phyloP scores from a whole-genome alignment of 2,797 vertebrate genomes.

The Discoglossus pictus region DNA sequence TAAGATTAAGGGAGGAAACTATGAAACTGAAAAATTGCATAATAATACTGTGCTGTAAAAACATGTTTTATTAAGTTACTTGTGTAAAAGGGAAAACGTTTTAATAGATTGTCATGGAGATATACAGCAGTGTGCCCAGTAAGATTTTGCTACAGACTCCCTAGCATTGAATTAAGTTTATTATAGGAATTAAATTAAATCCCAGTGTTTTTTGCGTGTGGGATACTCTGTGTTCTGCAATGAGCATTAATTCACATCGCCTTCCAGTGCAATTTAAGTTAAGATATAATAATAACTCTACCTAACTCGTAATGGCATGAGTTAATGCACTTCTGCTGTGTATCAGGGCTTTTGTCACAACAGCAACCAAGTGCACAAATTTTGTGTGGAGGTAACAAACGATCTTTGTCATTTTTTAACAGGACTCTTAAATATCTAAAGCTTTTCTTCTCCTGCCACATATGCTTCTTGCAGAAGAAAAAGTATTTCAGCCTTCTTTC shows the following conservation, averaged over 20 bases:
- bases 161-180: constrained; percentile 19
- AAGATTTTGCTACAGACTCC: constrained; percentile 48
- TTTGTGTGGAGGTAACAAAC: constrained; percentile 24
- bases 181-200: constrained; percentile 29
- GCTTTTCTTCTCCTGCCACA: constrained; percentile 20
- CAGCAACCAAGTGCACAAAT: background rate
- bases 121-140: constrained; percentile 23
- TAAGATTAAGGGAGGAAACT: constrained; percentile 33
- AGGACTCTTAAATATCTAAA: constrained; percentile 19
- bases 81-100: constrained; percentile 28
- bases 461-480: background rate
- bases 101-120: constrained; percentile 47
- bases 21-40: constrained; percentile 36
- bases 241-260: constrained; percentile 21
- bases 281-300: too few relatives aligned
- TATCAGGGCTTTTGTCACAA: background rate
- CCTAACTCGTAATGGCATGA: background rate
- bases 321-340: background rate
- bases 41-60: constrained; percentile 29
- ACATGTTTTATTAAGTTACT: constrained; percentile 34
- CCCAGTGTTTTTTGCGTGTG: constrained; percentile 24
- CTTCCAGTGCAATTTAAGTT: constrained; percentile 6
- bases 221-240: constrained; percentile 22
- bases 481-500: constrained; percentile 1
- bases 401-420: constrained; percentile 26